Percentiles rank a stretch among this genome's conserved stretches.
phyloP scores from a whole-genome alignment of 2,797 vertebrate species.

The Mormyrus hasselquistii region DNA sequence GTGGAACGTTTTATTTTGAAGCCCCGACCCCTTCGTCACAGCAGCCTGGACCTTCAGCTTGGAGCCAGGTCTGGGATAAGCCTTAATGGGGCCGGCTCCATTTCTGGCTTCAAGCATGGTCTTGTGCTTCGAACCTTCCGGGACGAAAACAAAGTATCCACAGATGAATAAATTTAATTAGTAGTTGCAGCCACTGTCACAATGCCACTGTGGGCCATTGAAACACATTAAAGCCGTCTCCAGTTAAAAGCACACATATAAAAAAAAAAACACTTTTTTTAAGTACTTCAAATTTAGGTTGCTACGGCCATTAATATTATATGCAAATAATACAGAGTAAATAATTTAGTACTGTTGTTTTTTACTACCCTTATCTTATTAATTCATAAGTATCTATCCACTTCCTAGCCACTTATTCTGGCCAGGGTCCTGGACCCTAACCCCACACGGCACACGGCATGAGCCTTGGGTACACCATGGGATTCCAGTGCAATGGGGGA shows the following conservation, averaged over 20 bases:
- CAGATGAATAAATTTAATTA: background rate
- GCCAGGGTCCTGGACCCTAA: background rate
- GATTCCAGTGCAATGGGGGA: background rate
- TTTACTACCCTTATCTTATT: background rate
- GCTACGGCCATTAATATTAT: background rate
- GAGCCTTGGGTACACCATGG: background rate
- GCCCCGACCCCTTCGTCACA: constrained; percentile 78
- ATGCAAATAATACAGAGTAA: background rate
- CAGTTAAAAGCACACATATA: background rate
- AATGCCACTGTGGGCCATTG: background rate
- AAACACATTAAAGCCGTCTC: background rate
- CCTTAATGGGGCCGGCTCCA: constrained; percentile 89
- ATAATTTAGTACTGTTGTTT: background rate
- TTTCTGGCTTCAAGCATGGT: constrained; percentile 93
- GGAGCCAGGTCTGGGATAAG: constrained; percentile 85
- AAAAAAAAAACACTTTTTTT: background rate
- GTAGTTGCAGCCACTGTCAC: background rate
- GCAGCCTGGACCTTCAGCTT: constrained; percentile 74
- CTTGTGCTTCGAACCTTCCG: constrained; percentile 91
- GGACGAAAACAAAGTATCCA: background rate
- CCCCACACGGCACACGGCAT: background rate
- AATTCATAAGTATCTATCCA: background rate
- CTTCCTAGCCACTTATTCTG: background rate
- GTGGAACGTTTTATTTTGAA: constrained; percentile 97
- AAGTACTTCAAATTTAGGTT: background rate